Conservation (phyloP, 2,113 vertebrate species). For the Lathamus discolor region DNA sequence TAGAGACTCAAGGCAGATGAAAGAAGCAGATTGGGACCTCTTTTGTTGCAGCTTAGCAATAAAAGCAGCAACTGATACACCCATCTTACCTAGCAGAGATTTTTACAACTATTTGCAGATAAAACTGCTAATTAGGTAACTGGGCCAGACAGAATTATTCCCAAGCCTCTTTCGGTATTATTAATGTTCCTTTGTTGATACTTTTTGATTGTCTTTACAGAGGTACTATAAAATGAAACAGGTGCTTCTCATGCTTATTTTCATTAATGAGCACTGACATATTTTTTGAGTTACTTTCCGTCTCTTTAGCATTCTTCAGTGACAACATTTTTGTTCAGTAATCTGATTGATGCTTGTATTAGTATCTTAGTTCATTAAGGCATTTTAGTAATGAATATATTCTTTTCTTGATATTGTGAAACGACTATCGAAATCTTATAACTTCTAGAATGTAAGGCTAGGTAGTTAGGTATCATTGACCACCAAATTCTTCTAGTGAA, state of each 20-base stretch:
- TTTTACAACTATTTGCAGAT: not conserved
- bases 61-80: not conserved
- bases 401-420: not conserved
- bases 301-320: not conserved
- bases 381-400: not conserved
- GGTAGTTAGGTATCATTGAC: not conserved
- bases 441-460: not conserved
- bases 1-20: not conserved
- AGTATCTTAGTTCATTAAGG: not conserved
- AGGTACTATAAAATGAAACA: not conserved
- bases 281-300: not conserved
- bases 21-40: not conserved
- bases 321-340: not conserved
- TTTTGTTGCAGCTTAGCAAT: not conserved
- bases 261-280: not conserved
- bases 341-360: not conserved
- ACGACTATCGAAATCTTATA: not conserved
- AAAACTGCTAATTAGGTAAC: not conserved
- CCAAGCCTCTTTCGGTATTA: not conserved
- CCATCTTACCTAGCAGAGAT: not conserved
- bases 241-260: not conserved
- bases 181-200: not conserved
- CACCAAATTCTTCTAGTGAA: not conserved
- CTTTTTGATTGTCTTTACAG: not conserved
- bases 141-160: not conserved